These are phyloP conservation scores for Macrochelys suwanniensis DNA, from an alignment of 2,797 vertebrate genomes.

Conservation along the genomic window DNA sequence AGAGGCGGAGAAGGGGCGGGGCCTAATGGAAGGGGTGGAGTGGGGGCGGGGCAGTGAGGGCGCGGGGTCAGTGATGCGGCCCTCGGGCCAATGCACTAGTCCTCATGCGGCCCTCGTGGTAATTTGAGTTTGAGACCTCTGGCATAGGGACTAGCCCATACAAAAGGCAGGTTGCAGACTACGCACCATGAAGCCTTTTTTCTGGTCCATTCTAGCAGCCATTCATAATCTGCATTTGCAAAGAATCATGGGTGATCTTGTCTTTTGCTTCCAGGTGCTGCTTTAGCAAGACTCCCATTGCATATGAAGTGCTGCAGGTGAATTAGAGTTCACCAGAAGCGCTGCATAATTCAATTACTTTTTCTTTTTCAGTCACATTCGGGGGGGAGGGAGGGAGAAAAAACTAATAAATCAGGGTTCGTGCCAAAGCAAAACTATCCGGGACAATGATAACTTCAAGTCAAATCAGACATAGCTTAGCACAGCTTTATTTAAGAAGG, in stretches of 20 bases:
- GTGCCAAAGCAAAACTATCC: background rate
- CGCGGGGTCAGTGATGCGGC: too few species aligned
- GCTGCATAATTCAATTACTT: background rate
- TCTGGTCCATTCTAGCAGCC: background rate
- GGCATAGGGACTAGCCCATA: background rate
- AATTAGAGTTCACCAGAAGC: background rate
- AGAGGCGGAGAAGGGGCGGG: too few species aligned
- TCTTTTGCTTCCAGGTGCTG: background rate
- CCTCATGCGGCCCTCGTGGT: too few species aligned
- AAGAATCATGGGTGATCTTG: background rate
- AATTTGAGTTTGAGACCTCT: too few species aligned
- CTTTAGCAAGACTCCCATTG: background rate
- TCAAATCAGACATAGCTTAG: constrained; percentile 23
- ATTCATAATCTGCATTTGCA: background rate
- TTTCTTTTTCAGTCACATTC: background rate
- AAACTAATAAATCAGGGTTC: background rate
- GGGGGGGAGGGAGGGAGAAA: background rate
- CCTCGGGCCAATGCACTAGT: too few species aligned
- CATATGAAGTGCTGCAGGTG: background rate
- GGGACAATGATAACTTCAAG: background rate
- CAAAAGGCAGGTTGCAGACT: background rate
- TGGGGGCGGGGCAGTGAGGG: too few species aligned
- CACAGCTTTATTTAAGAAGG: constrained; percentile 14
- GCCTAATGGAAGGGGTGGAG: too few species aligned
- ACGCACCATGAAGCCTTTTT: background rate